Evolutionary conservation across 2,888 invertebrate species (phyloP), one percentile per base, ranked within the genome.

Genomic region (Orthosia gracilis): DNA sequence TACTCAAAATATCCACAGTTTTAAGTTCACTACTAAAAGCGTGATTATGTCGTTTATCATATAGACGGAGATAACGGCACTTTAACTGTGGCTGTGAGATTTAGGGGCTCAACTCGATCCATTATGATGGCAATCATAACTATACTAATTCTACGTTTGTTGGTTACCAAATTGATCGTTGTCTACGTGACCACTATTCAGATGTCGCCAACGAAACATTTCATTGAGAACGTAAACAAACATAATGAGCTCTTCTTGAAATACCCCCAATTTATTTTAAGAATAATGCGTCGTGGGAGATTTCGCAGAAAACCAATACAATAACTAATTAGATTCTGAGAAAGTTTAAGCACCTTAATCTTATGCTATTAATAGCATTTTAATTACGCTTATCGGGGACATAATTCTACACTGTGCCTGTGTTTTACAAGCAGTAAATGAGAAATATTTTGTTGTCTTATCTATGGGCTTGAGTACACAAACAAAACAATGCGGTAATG

Each of bases 381-480:
- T 80, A 78, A 84, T 83, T 73, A 83, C n/a, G 62, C 78, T 85
- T 88, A 88, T 86, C 85, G 82, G n/a, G 62, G 61, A 66, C 69
- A 67, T 83, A 68, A 73, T 83, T 85, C 69, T 66, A 80, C 78
- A 84, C 82, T 85, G 69, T 85, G 73, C 73, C 67, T 70, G 52
- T 74, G 67, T 68, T 78, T 50, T 63, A 72, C 65, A 74, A 73
- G 68, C 65, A 72, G 69, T 78, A 49, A 72, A 74, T 66, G 69
- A 65, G 62, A 49, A 73, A 74, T 68, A 64, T 75, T 69, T 69
- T 64, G 45, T 55, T 73, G 52, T 68, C 70, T 83, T 81, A 85
- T 83, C 83, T 79, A 23, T 69, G 31, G 21, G 15, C 65, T 67
- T 45, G 64, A 50, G 50, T 55, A 65, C 50, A 83, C 52, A 85